Conservation (phyloP, 2,888 invertebrate species). For the Drymonia ruficornis region DNA sequence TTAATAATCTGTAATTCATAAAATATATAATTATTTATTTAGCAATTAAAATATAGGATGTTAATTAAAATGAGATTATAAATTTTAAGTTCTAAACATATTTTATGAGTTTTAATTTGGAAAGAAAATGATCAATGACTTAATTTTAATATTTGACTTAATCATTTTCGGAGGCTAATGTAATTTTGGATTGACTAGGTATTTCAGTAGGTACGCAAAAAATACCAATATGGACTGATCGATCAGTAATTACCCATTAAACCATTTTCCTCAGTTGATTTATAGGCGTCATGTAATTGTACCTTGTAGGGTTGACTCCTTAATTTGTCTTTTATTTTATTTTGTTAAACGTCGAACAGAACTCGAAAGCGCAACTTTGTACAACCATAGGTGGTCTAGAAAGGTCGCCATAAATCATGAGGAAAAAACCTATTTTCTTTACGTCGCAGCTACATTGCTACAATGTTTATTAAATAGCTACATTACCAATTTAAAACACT, state of each 20-base stretch:
- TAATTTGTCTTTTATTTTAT: slow-evolving; percentile 10
- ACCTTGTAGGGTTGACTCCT: slow-evolving; percentile 21
- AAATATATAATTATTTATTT: too few species aligned
- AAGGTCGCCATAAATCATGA: neutral
- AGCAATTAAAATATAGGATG: too few species aligned
- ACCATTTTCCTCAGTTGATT: slow-evolving; percentile 60
- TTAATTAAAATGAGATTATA: too few species aligned
- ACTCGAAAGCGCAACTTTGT: slow-evolving; percentile 2
- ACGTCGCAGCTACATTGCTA: neutral
- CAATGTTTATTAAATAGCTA: too few species aligned
- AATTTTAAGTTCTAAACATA: too few species aligned
- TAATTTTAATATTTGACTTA: too few species aligned
- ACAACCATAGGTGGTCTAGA: neutral
- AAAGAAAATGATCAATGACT: too few species aligned
- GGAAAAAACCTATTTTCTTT: neutral
- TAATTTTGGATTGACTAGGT: neutral
- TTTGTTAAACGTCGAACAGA: slow-evolving; percentile 3
- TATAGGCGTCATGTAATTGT: slow-evolving; percentile 51
- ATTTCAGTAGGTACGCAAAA: too few species aligned
- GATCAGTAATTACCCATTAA: slow-evolving; percentile 53
- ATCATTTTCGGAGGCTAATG: too few species aligned
- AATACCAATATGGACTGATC: slow-evolving; percentile 43
- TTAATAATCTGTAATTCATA: too few species aligned
- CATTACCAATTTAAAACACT: too few species aligned
- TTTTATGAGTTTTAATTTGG: too few species aligned